Evolutionary conservation across 2,797 vertebrate genomes (phyloP).

Genomic region (Parambassis ranga): DNA sequence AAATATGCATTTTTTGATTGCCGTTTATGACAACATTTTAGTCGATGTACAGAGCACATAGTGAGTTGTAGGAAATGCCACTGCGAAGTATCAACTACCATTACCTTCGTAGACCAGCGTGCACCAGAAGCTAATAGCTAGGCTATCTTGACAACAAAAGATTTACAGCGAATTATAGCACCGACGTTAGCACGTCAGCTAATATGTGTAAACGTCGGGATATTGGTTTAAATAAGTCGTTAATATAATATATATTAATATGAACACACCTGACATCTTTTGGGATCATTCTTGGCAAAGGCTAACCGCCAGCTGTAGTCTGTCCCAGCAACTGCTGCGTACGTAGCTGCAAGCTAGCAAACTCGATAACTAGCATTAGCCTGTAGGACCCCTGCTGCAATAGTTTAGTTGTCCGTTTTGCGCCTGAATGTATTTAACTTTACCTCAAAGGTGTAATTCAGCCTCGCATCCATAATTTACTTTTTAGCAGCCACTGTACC

Average conservation of each 20-base stretch:
- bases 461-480: too few relatives aligned
- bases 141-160: conserved; percentile 27
- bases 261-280: conserved; percentile 54
- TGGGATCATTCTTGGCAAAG: conserved; percentile 40
- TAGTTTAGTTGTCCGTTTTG: neutral
- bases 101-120: neutral
- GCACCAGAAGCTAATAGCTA: conserved; percentile 13
- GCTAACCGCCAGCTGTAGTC: neutral
- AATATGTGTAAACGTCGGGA: too few relatives aligned
- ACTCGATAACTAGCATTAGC: conserved; percentile 32
- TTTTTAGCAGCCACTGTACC: too few relatives aligned
- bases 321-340: conserved; percentile 36
- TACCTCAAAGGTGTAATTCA: too few relatives aligned
- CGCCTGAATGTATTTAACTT: conserved; percentile 29
- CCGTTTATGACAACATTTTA: too few relatives aligned
- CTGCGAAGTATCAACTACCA: too few relatives aligned
- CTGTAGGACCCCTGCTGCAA: conserved; percentile 30
- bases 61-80: too few relatives aligned
- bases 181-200: neutral
- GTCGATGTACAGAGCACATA: too few relatives aligned
- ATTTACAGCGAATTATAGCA: too few relatives aligned
- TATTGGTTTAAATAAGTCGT: too few relatives aligned
- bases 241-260: too few relatives aligned
- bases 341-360: conserved; percentile 20
- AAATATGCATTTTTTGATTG: too few relatives aligned